These are phyloP conservation scores for Pollenia amentaria DNA, from an alignment of 2,888 invertebrate species.

Conservation along the genomic window DNA sequence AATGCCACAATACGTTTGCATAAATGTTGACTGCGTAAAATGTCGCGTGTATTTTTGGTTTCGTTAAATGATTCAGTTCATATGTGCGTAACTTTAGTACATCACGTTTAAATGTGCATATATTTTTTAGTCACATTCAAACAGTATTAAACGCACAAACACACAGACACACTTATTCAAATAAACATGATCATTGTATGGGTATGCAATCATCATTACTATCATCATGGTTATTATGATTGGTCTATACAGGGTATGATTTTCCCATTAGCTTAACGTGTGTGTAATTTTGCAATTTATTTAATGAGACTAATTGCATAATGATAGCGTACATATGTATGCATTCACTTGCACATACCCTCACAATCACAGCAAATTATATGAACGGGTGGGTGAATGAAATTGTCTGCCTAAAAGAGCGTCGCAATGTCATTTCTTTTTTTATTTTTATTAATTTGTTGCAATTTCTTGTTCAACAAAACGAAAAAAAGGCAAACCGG, in stretches of 20 bases:
- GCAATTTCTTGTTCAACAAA: background rate
- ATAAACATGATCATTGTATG: constrained; percentile 41
- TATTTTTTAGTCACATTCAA: constrained; percentile 33
- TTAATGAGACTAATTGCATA: constrained; percentile 74
- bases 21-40: constrained; percentile 64
- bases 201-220: constrained; percentile 65
- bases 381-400: background rate
- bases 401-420: constrained; percentile 3
- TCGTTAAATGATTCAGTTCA: constrained; percentile 60
- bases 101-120: constrained; percentile 49
- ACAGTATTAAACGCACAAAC: background rate
- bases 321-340: constrained; percentile 65
- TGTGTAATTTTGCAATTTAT: constrained; percentile 73
- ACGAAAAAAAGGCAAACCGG: background rate
- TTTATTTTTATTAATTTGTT: background rate
- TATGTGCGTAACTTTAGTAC: constrained; percentile 45
- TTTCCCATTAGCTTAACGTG: constrained; percentile 70
- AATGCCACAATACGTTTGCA: constrained; percentile 64
- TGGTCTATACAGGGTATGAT: constrained; percentile 67
- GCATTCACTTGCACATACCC: background rate
- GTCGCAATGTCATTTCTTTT: background rate
- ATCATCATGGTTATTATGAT: constrained; percentile 67
- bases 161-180: background rate
- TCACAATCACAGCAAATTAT: background rate
- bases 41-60: constrained; percentile 71